Evolutionary conservation across 2,797 vertebrate genomes (phyloP).

Genomic region (Lepilemur ruficaudatus): DNA sequence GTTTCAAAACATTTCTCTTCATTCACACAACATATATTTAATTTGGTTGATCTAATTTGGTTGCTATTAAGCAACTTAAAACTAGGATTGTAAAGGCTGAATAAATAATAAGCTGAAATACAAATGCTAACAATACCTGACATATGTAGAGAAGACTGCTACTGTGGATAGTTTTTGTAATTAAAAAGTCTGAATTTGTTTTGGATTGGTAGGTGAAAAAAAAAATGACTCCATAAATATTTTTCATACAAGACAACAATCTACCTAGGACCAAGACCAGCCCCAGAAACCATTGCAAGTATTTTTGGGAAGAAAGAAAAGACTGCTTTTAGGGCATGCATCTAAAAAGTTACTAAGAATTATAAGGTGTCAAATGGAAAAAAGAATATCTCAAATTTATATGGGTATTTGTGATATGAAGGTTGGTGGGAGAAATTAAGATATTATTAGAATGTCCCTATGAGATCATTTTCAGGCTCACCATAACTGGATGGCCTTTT

Average conservation of each 20-base stretch:
- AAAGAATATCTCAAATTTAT: neutral
- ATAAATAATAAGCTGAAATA: neutral
- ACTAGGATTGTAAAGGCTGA: neutral
- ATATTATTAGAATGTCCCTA: neutral
- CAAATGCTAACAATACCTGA: neutral
- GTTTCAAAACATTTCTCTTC: neutral
- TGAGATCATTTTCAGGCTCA: neutral
- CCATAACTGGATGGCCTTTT: neutral
- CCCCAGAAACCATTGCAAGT: neutral
- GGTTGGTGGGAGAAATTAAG: neutral
- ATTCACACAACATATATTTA: neutral
- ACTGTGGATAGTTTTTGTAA: neutral
- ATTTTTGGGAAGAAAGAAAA: neutral
- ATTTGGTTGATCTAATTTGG: neutral
- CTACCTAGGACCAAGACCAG: neutral
- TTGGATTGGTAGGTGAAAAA: neutral
- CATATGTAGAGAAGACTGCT: neutral
- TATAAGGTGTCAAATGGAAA: neutral
- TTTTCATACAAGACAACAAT: neutral
- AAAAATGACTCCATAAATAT: neutral
- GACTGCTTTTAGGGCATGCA: neutral
- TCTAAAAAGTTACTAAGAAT: neutral
- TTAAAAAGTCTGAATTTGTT: neutral
- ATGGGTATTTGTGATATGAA: neutral
- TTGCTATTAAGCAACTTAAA: neutral